These are phyloP conservation scores for Caenorhabditis parvicauda DNA, from an alignment of 2,888 invertebrate species.

Conservation along the genomic window DNA sequence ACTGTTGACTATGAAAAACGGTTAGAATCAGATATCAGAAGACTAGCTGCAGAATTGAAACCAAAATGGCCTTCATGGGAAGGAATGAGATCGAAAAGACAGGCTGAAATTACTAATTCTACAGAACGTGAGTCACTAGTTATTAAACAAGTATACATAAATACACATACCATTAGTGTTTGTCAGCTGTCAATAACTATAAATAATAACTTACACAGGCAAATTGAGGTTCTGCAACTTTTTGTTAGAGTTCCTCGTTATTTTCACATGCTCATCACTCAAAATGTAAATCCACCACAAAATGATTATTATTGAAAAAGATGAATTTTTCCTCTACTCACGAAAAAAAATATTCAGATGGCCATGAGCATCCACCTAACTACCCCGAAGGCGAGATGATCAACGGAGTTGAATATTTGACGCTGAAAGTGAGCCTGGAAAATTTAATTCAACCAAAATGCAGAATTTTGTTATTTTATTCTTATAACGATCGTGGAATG, in stretches of 20 bases:
- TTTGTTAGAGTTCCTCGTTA: no score
- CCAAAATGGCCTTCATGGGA: conserved; percentile 32
- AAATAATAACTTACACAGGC: no score
- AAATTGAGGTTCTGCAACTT: no score
- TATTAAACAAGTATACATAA: no score
- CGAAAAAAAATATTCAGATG: conserved; percentile 1
- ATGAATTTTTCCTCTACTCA: no score
- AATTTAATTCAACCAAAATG: background rate
- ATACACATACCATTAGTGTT: no score
- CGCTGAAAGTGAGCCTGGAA: conserved; percentile 15
- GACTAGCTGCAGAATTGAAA: conserved; percentile 29
- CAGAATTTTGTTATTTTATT: background rate
- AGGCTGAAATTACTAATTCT: no score
- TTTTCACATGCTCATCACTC: no score
- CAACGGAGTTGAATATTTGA: conserved; percentile 31
- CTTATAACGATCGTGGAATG: background rate
- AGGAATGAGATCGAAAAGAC: conserved; percentile 8
- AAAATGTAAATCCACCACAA: no score
- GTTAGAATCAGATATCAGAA: conserved; percentile 38
- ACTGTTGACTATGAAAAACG: conserved; percentile 22
- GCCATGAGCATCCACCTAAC: conserved; percentile 8
- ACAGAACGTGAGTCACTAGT: no score
- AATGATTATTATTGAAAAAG: no score
- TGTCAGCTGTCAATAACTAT: no score
- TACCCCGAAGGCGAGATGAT: conserved; percentile 20